Base-by-base conservation (phyloP, 2,888 invertebrate species). In the Brachypalpus laphriformis region DNA sequence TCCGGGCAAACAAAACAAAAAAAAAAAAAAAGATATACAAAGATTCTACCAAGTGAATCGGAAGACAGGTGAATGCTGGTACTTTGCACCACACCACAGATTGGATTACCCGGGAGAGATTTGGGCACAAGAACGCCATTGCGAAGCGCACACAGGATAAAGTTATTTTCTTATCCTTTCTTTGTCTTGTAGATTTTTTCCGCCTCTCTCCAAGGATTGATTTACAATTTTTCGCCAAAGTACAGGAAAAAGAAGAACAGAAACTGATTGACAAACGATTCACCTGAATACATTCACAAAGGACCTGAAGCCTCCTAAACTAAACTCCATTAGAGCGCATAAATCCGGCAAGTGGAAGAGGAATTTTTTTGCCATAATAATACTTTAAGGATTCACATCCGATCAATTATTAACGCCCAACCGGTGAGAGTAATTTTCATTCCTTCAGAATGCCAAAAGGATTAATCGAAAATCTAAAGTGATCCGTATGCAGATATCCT, bases 51-150 rank as follows among this genome's bases (percentile, higher is more conserved):
- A 70, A 76, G 76, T 65, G 45, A 57, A 51, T 63, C 25, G 57
- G 57, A 82, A 82, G 81, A 70, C 68, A 76, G 81, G 63, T 76
- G 76, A 82, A 42, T 42, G 76, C 49, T 71, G 63, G 51, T 71
- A 25, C 63, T 42, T 82, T 57, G 40, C 56, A 56, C 70, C 63
- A 59, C 22, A 18, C 54, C 45, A 72, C 75, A 61, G 75, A 63
- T 75, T 59, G 63, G 70, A 74, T 71, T 65, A 65, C 51, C 56
- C 76, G 16, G 18, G 68, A 54, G 59, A 51, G 66, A 37, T 37
- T 25, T n/a, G 1, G 25, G 14, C 20, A 37, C 16, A 37, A 6
- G 42, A 5, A 28, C 6, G 31, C 57, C 47, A 34, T 16, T 18
- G 18, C 9, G 9, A 59, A 40, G 25, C 42, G 25, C 42, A n/a